Base-by-base conservation (phyloP, 2,797 vertebrate genomes). In the Eleutherodactylus coqui region DNA sequence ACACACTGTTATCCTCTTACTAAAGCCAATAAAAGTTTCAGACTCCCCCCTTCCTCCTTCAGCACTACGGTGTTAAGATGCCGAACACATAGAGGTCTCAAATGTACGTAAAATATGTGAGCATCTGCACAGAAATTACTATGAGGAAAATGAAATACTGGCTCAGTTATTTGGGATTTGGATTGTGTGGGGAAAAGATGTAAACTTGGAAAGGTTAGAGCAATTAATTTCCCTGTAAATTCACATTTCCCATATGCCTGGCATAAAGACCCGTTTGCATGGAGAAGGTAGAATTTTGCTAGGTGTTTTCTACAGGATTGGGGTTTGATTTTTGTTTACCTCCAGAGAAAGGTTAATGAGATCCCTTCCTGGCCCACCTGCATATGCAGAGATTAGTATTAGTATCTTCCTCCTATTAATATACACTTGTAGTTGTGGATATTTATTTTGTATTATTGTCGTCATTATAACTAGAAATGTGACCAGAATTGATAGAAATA, bases 261-360 rank as follows among this genome's bases (percentile, higher is more conserved):
- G 45, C 41, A 85, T 73, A 80, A 43, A 75, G 21, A 80, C 8
- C 38, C 24, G 51, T 51, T 62, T 69, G 60, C 24, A 80, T 36
- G 38, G 58, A 24, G 24, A 49, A 64, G 34, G 60, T 19, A 14
- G 45, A 78, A 36, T 51, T 75, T 32, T 38, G 36, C n/a, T 43
- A 34, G 51, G 64, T 58, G 27, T 78, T 53, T 69, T 45, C 47
- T 19, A 17, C 82, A 84, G 53, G 41, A 49, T 60, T 32, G 43
- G 29, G 60, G 72, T 77, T 76, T 67, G 73, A 77, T 77, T 77
- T 76, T 29, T 77, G 43, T 84, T 84, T 84, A 84, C 72, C 58
- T 69, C 73, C 53, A 19, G 75, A 64, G 55, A 77, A 77, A 84
- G 73, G 83, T 84, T 84, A 76, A 77, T 67, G 49, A 84, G 58